Evolutionary conservation across 2,888 invertebrate genomes (phyloP).

Genomic region (Scelioninae gen. 1): DNA sequence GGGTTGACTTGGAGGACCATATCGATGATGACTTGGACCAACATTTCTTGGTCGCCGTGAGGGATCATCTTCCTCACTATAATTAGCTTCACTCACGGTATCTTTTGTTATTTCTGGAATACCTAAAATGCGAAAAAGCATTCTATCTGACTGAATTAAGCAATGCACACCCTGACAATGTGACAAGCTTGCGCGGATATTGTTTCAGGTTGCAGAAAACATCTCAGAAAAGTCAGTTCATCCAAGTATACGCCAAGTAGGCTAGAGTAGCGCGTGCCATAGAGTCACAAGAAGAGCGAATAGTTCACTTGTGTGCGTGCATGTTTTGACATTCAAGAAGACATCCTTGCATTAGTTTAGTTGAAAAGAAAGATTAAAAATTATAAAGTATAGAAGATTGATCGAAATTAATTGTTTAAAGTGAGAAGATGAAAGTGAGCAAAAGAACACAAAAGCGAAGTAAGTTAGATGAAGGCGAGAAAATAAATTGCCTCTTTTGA

Average conservation of each 20-base stretch:
- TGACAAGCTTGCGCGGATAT: conserved; percentile 58
- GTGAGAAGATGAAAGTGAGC: conserved; percentile 24
- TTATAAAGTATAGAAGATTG: conserved; percentile 26
- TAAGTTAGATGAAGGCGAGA: conserved; percentile 26
- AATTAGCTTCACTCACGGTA: conserved; percentile 88
- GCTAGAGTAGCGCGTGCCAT: conserved; percentile 57
- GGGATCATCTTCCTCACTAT: conserved; percentile 88
- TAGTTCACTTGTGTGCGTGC: conserved; percentile 70
- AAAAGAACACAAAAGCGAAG: conserved; percentile 36
- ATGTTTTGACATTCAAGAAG: conserved; percentile 58
- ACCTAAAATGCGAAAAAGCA: conserved; percentile 75
- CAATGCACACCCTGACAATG: conserved; percentile 47
- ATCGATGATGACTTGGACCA: conserved; percentile 76
- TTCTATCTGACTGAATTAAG: conserved; percentile 60
- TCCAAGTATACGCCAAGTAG: conserved; percentile 63
- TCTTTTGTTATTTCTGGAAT: conserved; percentile 93
- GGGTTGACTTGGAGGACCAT: conserved; percentile 77
- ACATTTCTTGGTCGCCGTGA: conserved; percentile 83
- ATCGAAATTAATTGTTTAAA: too few species aligned
- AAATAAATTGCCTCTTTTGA: background rate
- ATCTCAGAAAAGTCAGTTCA: conserved; percentile 64
- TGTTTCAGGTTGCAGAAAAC: conserved; percentile 57
- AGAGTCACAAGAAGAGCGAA: conserved; percentile 66
- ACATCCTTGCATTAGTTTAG: conserved; percentile 37
- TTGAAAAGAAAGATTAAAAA: conserved; percentile 29